Base-by-base conservation (phyloP, 2,888 invertebrate species). In the Thalpophila matura region DNA sequence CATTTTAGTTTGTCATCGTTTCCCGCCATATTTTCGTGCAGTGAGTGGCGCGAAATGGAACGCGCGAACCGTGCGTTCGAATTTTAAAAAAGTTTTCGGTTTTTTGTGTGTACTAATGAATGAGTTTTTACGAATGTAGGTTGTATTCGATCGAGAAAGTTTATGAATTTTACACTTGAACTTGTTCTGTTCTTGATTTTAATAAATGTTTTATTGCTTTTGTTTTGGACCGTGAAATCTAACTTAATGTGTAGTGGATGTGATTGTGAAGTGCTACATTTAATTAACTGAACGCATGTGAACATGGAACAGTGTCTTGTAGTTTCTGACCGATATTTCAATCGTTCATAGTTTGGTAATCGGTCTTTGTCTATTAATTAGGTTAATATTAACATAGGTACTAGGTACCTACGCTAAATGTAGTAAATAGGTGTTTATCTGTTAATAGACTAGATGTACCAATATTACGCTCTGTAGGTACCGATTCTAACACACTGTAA, bases 1-100 rank as follows among this genome's bases (percentile, higher is more conserved):
- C 88, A 85, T 87, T 85, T 81, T 79, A 74, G 77, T 67, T 69
- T 77, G 83, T 80, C 80, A 83, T 80, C 82, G 77, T 82, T 82
- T 86, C 81, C 85, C 83, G 82, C 83, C 80, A 79, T 80, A 74
- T 75, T 74, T 82, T 83, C 67, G 70, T 78, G 70, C 79, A 83
- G 85, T 85, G 54, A 80, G 80, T 79, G 81, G 73, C 86, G 86
- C 83, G 86, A 85, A 86, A 86, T 85, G 77, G 80, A 60, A 79
- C 85, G 86, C 85, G 85, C 82, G 85, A 81, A 82, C 70, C 82
- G 88, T 77, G 60, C 77, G 84, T 83, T 85, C 78, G 79, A 81
- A 63, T 78, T 86, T 83, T 76, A 64, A 80, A 81, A 61, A 66
- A 53, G 35, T 45, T 46, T 56, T 45, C 6, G 35, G 0, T 54